phyloP scores from a whole-genome alignment of 2,113 vertebrate species.

The Ceyx melanurus region DNA sequence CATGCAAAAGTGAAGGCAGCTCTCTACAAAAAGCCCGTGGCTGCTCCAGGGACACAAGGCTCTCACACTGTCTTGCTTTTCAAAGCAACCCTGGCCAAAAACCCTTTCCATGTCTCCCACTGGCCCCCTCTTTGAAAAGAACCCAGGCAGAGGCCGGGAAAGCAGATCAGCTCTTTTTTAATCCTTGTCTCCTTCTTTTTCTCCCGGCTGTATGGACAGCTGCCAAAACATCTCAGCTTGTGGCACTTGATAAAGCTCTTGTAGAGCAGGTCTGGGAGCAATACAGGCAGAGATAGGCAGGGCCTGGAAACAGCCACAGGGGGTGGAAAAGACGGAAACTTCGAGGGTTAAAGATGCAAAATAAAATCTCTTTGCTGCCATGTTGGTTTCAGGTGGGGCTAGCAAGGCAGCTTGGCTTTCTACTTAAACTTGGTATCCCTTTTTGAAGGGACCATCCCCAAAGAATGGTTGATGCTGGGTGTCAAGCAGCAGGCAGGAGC shows the following conservation, averaged over 20 bases:
- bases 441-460: not conserved
- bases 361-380: not conserved
- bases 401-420: not conserved
- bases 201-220: not conserved
- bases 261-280: not conserved
- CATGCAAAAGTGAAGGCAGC: not conserved
- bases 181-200: not conserved
- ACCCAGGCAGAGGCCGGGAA: not conserved
- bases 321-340: not conserved
- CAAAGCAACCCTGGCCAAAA: not conserved
- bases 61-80: fast-evolving
- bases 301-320: not conserved
- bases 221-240: conserved; percentile 44
- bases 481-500: not conserved
- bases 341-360: not conserved
- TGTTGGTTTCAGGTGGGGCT: not conserved
- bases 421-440: fast-evolving
- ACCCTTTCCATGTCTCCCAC: not conserved
- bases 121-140: not conserved
- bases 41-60: not conserved
- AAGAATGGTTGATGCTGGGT: not conserved
- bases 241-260: conserved; percentile 32
- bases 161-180: not conserved
- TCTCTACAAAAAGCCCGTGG: not conserved
- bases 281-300: not conserved